Base-by-base conservation (phyloP, 2,888 invertebrate genomes). In the Aleiodes leptofemur region DNA sequence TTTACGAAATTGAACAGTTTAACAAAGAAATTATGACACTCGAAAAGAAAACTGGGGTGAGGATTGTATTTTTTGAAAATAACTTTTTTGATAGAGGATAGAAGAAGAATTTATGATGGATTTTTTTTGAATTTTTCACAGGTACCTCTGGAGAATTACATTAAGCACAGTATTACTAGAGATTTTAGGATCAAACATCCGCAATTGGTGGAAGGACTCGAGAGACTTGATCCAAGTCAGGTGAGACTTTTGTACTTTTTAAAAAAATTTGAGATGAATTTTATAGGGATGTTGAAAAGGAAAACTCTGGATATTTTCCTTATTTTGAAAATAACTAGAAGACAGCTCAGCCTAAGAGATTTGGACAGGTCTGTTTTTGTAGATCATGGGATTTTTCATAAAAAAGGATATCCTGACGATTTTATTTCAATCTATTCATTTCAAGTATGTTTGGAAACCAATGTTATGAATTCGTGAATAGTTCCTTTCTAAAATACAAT, bases 1-100 rank as follows among this genome's bases (percentile, higher is more conserved):
- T 94, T 71, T 90, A 92, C 61, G 93, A 93, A 83, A 92, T 93
- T 1, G 94, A 94, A 86, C 91, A 91, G 82, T 94, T 94, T 84
- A 91, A 91, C 80, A 92, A 92, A 81, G 90, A 91, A 71, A 90
- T 94, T 51, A 90, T 92, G 77, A 82, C 92, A 75, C 90, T 94
- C n/a, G 91, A 92, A 0, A 92, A 90, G 72, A 93, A 92, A 81
- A 92, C 92, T 1, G 92, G 92, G 86, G 92, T 93, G 68, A 89
- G 81, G 76, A 0, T 11, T 69, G 2, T 43, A 43, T 23, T 43
- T 16, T 55, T 55, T 29, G 23, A 23, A 23, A 23, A 23, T 23
- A 23, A 23, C 2, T 57, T 43, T 61, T 55, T 59, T 51, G 48
- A n/a, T 51, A 6, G 31, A 38, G 38, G 16, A 23, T n/a, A 1